phyloP scores from a whole-genome alignment of 2,113 vertebrate species.

The Anser brachyrhynchus region DNA sequence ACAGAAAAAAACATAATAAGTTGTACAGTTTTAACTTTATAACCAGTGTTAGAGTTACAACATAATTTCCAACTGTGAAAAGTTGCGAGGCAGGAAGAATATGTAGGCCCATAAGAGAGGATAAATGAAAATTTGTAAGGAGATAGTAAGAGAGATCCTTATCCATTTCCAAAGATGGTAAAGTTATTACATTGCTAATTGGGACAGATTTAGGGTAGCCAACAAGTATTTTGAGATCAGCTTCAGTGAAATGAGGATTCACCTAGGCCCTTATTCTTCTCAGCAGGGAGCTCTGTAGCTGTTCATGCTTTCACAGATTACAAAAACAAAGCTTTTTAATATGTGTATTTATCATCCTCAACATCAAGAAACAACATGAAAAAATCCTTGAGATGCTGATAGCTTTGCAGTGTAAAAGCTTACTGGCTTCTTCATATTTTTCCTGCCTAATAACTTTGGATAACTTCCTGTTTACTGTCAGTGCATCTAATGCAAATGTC shows the following conservation, averaged over 20 bases:
- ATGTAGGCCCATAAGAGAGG: neutral
- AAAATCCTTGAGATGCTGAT: constrained; percentile 2
- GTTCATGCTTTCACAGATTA: neutral
- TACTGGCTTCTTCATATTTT: neutral
- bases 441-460: constrained; percentile 35
- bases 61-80: neutral
- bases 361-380: neutral
- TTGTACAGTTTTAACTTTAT: neutral
- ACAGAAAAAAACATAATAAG: neutral
- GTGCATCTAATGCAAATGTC: constrained; percentile 28
- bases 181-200: neutral
- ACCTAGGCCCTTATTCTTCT: neutral
- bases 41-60: neutral
- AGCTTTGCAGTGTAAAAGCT: neutral
- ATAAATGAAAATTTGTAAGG: neutral
- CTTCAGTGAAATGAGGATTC: neutral
- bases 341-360: neutral
- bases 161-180: neutral
- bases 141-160: neutral
- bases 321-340: constrained; percentile 47
- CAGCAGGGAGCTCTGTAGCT: neutral
- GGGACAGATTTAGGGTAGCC: neutral
- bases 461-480: constrained; percentile 62
- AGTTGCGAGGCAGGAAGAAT: neutral
- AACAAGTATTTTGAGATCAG: neutral